Evolutionary conservation across 1,140 invertebrate genomes (phyloP).

Genomic region (Lepidurus packardi): DNA sequence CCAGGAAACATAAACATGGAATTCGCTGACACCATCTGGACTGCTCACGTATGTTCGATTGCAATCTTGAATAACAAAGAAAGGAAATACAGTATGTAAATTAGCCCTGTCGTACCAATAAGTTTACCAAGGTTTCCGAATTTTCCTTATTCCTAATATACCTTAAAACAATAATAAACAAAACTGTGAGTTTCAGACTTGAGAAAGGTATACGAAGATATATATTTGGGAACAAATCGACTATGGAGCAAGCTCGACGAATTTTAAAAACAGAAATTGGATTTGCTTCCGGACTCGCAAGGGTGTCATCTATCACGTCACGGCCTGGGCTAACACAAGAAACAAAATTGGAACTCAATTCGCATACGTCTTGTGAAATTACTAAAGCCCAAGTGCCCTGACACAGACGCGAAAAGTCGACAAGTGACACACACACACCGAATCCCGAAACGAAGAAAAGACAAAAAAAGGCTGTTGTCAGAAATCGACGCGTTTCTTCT

Average conservation of each 20-base stretch:
- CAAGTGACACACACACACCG: conserved; percentile 6
- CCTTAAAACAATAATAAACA: not conserved
- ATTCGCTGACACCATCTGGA: not conserved
- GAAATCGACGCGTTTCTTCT: not conserved
- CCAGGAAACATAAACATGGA: conserved; percentile 13
- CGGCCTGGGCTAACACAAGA: not conserved
- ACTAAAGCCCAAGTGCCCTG: not conserved
- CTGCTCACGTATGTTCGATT: conserved; percentile 11
- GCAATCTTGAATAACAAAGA: not conserved
- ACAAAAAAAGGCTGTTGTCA: not conserved
- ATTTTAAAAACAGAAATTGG: not conserved
- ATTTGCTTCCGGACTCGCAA: not conserved
- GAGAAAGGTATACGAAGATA: not conserved
- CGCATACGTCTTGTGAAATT: conserved; percentile 21
- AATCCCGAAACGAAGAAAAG: not conserved
- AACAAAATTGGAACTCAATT: conserved; percentile 16
- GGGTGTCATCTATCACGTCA: conserved; percentile 6
- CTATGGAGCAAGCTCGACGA: not conserved
- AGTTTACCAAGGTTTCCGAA: not conserved
- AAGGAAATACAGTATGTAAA: not conserved
- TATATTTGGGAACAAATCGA: not conserved
- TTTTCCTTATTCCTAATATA: not conserved
- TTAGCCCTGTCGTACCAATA: not conserved
- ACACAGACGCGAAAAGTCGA: not conserved
- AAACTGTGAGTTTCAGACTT: not conserved